Percentiles rank a stretch among this genome's conserved stretches.
phyloP scores from a whole-genome alignment of 2,113 vertebrate species.

The Grammomys surdaster region DNA sequence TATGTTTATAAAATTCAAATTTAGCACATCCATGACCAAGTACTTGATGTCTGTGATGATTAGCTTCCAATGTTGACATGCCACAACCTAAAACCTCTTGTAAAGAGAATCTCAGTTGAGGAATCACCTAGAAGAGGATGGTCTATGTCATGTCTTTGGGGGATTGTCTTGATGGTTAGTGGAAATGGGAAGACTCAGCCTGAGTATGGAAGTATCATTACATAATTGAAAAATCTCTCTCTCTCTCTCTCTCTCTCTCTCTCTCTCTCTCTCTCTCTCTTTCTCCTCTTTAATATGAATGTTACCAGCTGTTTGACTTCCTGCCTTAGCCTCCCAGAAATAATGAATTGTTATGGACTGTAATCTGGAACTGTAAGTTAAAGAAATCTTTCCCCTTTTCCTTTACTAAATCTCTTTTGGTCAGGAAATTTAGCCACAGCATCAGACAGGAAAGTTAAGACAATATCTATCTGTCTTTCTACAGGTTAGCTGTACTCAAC shows the following conservation, averaged over 20 bases:
- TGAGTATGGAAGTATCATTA: not conserved
- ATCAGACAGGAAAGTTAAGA: no score
- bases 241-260: not conserved
- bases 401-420: not conserved
- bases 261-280: no score
- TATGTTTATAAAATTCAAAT: not conserved
- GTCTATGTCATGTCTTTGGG: not conserved
- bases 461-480: not conserved
- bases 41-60: not conserved
- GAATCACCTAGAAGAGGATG: not conserved
- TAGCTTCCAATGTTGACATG: no score
- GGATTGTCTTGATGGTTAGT: not conserved
- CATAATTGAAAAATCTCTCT: no score
- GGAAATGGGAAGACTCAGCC: not conserved
- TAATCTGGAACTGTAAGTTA: not conserved
- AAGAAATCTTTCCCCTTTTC: no score
- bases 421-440: not conserved
- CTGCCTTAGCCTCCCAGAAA: not conserved
- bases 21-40: not conserved
- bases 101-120: not conserved
- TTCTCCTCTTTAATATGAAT: not conserved
- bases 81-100: no score
- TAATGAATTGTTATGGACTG: not conserved
- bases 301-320: not conserved
- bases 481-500: not conserved